These are phyloP conservation scores for Orycteropus afer DNA, from an alignment of 2,113 vertebrate genomes.

Conservation along the genomic window DNA sequence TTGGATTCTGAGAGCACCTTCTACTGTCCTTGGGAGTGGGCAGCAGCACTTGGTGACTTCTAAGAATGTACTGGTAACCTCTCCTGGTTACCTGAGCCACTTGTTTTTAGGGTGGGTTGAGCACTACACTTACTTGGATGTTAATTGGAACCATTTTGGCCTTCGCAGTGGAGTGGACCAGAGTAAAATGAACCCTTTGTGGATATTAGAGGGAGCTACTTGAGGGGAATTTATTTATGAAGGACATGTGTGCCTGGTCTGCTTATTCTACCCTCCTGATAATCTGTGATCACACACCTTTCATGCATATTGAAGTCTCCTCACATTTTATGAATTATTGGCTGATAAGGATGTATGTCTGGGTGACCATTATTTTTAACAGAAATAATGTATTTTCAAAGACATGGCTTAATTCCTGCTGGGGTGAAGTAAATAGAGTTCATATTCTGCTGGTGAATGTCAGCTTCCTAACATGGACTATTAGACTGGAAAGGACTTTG, in stretches of 20 bases:
- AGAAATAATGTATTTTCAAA: constrained; percentile 19
- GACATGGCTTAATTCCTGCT: background rate
- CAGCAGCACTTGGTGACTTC: background rate
- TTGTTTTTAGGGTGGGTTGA: background rate
- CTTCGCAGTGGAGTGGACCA: background rate
- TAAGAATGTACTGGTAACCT: background rate
- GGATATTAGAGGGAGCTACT: background rate
- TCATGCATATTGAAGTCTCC: background rate
- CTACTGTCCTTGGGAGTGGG: background rate
- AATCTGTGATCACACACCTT: background rate
- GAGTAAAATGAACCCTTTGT: background rate
- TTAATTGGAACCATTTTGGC: background rate
- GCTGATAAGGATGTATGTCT: background rate
- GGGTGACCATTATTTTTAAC: background rate
- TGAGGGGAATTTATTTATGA: background rate
- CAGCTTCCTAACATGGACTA: background rate
- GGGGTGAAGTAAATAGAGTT: background rate
- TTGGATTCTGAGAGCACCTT: background rate
- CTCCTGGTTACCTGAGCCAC: background rate
- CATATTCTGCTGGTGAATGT: background rate
- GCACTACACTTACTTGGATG: background rate
- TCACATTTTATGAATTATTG: background rate
- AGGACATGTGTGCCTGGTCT: background rate
- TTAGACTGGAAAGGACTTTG: background rate
- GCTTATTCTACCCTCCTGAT: background rate